phyloP scores from a whole-genome alignment of 2,888 invertebrate genomes.

The Drosophila acutilabella region DNA sequence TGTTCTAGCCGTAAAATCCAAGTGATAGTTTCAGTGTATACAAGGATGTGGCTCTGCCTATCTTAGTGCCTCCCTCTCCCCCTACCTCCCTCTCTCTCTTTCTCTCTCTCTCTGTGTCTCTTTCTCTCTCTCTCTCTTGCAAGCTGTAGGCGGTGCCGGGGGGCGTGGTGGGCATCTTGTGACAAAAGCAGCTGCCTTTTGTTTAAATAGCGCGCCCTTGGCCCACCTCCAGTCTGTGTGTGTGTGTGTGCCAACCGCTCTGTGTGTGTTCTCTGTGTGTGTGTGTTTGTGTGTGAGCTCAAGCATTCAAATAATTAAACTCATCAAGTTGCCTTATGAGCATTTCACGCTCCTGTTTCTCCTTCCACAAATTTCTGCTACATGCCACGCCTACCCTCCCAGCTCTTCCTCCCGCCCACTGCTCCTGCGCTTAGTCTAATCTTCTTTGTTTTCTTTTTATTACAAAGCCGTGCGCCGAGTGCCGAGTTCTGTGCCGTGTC shows the following conservation, averaged over 20 bases:
- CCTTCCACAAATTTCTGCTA: neutral
- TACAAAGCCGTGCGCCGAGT: conserved; percentile 46
- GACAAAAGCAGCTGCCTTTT: conserved; percentile 80
- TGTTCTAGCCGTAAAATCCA: too few relatives aligned
- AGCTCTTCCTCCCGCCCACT: neutral
- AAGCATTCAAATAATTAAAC: conserved; percentile 83
- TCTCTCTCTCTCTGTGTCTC: conserved; percentile 17
- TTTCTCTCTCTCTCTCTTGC: neutral
- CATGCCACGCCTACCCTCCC: conserved; percentile 4
- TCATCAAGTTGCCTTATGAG: conserved; percentile 78
- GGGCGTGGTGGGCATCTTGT: conserved; percentile 44
- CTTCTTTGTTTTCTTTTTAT: conserved; percentile 75
- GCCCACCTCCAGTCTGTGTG: conserved; percentile 13
- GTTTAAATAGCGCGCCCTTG: conserved; percentile 73
- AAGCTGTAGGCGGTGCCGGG: conserved; percentile 20
- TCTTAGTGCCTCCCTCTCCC: neutral
- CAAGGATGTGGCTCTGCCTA: too few relatives aligned
- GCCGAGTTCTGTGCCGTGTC: conserved; percentile 27
- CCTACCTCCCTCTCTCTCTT: conserved; percentile 5
- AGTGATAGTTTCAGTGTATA: too few relatives aligned
- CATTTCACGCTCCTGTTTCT: conserved; percentile 43
- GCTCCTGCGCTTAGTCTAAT: conserved; percentile 65
- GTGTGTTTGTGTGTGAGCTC: conserved; percentile 56
- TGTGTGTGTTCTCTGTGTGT: conserved; percentile 8
- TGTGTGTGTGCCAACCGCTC: conserved; percentile 1